Evolutionary conservation across 2,888 invertebrate species (phyloP).

Genomic region (Synanthedon myopaeformis): DNA sequence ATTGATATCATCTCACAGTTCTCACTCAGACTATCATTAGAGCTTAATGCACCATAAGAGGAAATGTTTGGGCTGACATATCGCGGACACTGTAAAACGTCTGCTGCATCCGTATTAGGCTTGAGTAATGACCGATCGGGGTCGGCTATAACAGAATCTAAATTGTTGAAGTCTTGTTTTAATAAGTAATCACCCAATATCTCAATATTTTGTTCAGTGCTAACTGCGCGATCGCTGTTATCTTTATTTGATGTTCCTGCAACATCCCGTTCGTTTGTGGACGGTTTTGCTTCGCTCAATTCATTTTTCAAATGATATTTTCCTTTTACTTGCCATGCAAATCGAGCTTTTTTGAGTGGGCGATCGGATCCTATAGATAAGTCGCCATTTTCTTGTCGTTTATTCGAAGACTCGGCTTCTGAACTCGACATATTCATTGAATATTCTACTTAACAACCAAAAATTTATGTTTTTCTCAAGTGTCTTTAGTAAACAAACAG

Average conservation of each 20-base stretch:
- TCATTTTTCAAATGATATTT: conserved; percentile 71
- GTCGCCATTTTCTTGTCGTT: conserved; percentile 67
- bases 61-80: conserved; percentile 29
- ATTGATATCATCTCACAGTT: conserved; percentile 11
- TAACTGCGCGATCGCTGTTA: conserved; percentile 21
- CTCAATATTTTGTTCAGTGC: conserved; percentile 47
- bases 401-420: conserved; percentile 57
- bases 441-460: conserved; percentile 16
- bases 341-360: conserved; percentile 75
- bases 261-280: conserved; percentile 15
- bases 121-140: conserved; percentile 26
- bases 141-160: conserved; percentile 36
- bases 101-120: conserved; percentile 28
- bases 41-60: conserved; percentile 13
- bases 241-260: conserved; percentile 21
- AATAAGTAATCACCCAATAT: conserved; percentile 47
- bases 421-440: conserved; percentile 47
- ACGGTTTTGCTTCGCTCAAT: conserved; percentile 17
- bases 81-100: conserved; percentile 36
- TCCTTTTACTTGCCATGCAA: conserved; percentile 77
- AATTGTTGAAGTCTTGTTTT: conserved; percentile 43
- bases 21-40: background rate
- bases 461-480: conserved; percentile 16
- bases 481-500: conserved; percentile 64
- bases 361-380: conserved; percentile 60